phyloP scores from a whole-genome alignment of 1,140 invertebrate genomes.

The Sminthurides bifidus region DNA sequence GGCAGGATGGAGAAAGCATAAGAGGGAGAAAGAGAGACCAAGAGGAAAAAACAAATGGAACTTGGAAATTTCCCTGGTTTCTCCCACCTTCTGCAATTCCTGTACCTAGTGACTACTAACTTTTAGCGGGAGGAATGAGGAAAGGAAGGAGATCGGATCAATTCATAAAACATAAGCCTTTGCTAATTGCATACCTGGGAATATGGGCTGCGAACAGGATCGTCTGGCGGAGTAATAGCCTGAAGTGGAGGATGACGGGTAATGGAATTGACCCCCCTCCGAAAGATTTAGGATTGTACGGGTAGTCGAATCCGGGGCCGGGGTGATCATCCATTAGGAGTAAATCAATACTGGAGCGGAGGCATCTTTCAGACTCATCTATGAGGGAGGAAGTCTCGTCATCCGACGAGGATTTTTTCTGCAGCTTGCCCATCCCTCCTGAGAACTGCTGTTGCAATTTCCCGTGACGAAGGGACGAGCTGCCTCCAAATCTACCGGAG shows the following conservation, averaged over 20 bases:
- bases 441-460: conserved; percentile 3
- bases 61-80: no score
- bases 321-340: conserved; percentile 26
- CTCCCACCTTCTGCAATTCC: no score
- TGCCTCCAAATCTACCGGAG: not conserved
- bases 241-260: not conserved
- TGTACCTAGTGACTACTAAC: no score
- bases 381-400: conserved; percentile 29
- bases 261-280: not conserved
- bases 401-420: conserved; percentile 23
- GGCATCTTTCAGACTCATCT: conserved; percentile 29
- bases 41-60: no score
- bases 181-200: conserved; percentile 18
- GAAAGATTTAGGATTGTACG: conserved; percentile 4
- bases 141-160: no score
- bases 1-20: no score
- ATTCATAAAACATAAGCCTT: no score
- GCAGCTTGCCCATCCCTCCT: conserved; percentile 6
- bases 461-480: no score
- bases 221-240: conserved; percentile 16
- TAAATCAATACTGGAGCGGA: conserved; percentile 29
- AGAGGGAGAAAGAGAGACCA: no score
- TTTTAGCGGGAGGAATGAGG: no score
- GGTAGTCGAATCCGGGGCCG: conserved; percentile 18
- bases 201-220: conserved; percentile 25